Evolutionary conservation across 2,888 invertebrate genomes (phyloP).

Genomic region (Dicranocentrus wangi): DNA sequence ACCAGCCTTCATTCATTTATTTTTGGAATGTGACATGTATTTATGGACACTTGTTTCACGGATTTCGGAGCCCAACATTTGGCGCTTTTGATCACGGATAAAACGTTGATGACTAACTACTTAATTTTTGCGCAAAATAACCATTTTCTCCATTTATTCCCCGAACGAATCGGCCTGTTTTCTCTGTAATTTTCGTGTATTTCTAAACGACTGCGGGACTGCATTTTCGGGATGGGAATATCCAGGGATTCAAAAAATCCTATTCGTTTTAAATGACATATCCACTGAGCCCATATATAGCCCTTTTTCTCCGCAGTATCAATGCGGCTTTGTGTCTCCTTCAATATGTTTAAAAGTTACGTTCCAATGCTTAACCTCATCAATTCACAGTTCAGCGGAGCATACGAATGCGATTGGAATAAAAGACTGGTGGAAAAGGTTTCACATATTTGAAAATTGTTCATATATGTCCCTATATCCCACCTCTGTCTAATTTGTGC

Average conservation of each 20-base stretch:
- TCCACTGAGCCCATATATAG: too few relatives aligned
- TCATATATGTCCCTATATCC: not conserved
- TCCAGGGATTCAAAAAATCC: constrained; percentile 2
- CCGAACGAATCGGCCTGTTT: too few relatives aligned
- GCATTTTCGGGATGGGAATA: too few relatives aligned
- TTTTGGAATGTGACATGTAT: constrained; percentile 25
- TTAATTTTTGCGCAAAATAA: too few relatives aligned
- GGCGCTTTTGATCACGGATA: too few relatives aligned
- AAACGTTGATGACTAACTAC: too few relatives aligned
- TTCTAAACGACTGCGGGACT: too few relatives aligned
- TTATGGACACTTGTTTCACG: constrained; percentile 17
- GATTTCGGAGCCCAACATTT: too few relatives aligned
- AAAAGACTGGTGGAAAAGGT: not conserved
- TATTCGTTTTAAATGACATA: constrained; percentile 1
- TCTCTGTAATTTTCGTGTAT: too few relatives aligned
- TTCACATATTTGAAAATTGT: not conserved
- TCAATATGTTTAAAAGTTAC: not conserved
- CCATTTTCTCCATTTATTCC: too few relatives aligned
- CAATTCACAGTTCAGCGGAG: constrained; percentile 40
- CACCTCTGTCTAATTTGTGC: not conserved
- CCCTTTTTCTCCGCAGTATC: not conserved
- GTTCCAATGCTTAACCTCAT: constrained; percentile 33
- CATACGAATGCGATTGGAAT: constrained; percentile 15
- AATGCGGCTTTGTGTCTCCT: not conserved
- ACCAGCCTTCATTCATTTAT: constrained; percentile 27